phyloP scores from a whole-genome alignment of 2,797 vertebrate species.

The Spondyliosoma cantharus region DNA sequence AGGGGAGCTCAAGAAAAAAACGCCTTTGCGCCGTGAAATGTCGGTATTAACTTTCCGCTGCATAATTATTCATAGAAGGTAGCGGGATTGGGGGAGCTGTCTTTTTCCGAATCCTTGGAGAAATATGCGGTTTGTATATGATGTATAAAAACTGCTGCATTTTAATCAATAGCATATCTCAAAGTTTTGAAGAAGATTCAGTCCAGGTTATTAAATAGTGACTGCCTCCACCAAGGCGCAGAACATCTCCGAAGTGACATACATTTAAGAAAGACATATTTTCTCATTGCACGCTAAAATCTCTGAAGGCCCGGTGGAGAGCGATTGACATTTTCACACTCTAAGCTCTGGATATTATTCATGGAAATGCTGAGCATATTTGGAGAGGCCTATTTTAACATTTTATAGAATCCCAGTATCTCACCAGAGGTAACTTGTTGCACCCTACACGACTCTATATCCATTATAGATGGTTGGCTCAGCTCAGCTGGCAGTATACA shows the following conservation, averaged over 20 bases:
- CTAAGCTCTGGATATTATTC: conserved; percentile 57
- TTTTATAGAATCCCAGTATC: conserved; percentile 73
- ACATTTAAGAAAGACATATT: conserved; percentile 45
- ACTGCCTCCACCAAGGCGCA: conserved; percentile 16
- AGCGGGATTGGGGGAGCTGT: conserved; percentile 22
- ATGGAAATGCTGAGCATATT: conserved; percentile 62
- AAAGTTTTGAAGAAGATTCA: conserved; percentile 38
- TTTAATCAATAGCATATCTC: conserved; percentile 24
- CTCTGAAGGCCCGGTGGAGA: conserved; percentile 43
- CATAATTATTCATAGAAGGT: conserved; percentile 49
- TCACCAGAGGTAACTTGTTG: conserved; percentile 71
- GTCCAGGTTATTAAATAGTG: conserved; percentile 42
- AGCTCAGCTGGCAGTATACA: conserved; percentile 65
- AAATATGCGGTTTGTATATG: conserved; percentile 14
- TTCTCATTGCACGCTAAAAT: conserved; percentile 41
- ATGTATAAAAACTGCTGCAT: conserved; percentile 22
- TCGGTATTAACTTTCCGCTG: conserved; percentile 27
- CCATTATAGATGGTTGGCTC: conserved; percentile 76
- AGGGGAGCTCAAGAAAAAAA: conserved; percentile 36
- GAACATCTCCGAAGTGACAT: conserved; percentile 31
- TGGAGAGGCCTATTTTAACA: conserved; percentile 69
- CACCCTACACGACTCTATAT: conserved; percentile 62
- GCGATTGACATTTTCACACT: conserved; percentile 53
- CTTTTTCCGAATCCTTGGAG: background rate
- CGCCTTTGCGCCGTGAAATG: background rate